phyloP scores from a whole-genome alignment of 2,888 invertebrate species.

The Fragum fragum region DNA sequence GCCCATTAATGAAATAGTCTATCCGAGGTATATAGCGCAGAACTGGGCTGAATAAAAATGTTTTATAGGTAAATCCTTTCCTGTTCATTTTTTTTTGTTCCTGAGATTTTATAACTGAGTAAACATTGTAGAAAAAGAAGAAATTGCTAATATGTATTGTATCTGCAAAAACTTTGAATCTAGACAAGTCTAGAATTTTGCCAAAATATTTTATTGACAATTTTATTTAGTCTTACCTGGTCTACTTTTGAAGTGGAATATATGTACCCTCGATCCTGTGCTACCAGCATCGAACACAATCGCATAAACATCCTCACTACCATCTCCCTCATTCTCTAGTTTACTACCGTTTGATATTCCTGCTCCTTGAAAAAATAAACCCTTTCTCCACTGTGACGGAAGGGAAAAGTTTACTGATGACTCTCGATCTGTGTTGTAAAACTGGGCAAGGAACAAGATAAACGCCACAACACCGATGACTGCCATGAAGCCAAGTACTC shows the following conservation, averaged over 20 bases:
- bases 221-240: constrained; percentile 72
- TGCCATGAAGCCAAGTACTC: constrained; percentile 44
- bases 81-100: no score
- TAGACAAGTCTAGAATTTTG: no score
- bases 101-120: no score
- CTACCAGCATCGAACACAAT: constrained; percentile 98
- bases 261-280: constrained; percentile 92
- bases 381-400: constrained; percentile 30
- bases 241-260: constrained; percentile 83
- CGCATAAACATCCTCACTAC: constrained; percentile 89
- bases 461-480: constrained; percentile 39
- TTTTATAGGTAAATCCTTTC: no score
- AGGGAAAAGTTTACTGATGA: constrained; percentile 31
- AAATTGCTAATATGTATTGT: no score
- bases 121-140: no score
- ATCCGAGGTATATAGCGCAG: no score
- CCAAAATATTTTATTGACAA: no score
- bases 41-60: no score
- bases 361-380: constrained; percentile 33
- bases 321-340: background rate
- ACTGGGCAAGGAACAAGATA: constrained; percentile 49
- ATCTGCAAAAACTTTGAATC: no score
- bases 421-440: constrained; percentile 40
- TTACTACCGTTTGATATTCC: background rate
- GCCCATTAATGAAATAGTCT: no score